These are phyloP conservation scores for Thereva nobilitata DNA, from an alignment of 2,888 invertebrate genomes.

Conservation along the genomic window DNA sequence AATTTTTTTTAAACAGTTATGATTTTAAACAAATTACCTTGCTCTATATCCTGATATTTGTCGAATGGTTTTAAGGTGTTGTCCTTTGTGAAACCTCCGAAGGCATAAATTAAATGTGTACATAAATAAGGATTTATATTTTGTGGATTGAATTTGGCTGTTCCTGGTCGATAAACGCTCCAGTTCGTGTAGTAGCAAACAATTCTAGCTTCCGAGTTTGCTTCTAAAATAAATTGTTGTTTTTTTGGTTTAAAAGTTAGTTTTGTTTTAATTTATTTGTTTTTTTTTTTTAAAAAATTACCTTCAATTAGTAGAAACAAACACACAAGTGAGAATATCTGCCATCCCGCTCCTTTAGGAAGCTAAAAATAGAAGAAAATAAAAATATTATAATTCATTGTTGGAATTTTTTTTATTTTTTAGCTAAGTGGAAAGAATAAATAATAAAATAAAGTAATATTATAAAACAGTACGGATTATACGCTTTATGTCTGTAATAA, in stretches of 20 bases:
- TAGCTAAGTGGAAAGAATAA: too few relatives aligned
- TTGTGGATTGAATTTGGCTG: conserved; percentile 88
- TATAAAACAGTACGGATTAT: too few relatives aligned
- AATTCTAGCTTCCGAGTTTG: conserved; percentile 68
- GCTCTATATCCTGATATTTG: conserved; percentile 93
- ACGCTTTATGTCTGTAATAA: too few relatives aligned
- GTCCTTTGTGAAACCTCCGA: conserved; percentile 90
- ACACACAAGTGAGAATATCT: conserved; percentile 53
- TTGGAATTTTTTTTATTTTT: background rate
- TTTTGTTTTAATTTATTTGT: background rate
- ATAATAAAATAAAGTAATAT: too few relatives aligned
- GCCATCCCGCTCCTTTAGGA: conserved; percentile 56
- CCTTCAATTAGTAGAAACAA: conserved; percentile 52
- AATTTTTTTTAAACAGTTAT: too few relatives aligned
- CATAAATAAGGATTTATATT: conserved; percentile 94
- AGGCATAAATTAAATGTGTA: conserved; percentile 91
- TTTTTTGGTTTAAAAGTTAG: background rate
- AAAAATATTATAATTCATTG: conserved; percentile 28
- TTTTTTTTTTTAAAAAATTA: conserved; percentile 44
- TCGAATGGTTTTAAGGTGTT: conserved; percentile 90
- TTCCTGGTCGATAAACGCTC: conserved; percentile 89
- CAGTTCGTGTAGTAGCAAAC: conserved; percentile 94
- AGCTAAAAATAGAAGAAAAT: conserved; percentile 49
- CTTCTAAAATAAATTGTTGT: conserved; percentile 50
- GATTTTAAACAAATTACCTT: too few relatives aligned